A percentile compares a stretch with the other conserved stretches of the same genome.
Evolutionary conservation across 2,888 invertebrate species (phyloP).

Genomic region (Acronicta alni): DNA sequence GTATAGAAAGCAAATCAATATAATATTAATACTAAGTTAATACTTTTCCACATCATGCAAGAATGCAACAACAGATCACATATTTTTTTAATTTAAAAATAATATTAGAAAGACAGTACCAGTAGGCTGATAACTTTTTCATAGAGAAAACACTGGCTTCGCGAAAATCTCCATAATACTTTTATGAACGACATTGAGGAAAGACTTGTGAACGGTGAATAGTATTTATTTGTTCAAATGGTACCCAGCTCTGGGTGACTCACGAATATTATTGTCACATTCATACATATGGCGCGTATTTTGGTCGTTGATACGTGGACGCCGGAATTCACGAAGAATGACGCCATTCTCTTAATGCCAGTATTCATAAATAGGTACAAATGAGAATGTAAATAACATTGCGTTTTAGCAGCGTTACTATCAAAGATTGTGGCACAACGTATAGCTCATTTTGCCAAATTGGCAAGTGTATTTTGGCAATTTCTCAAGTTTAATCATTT

Average conservation of each 20-base stretch:
- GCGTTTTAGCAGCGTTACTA: conserved; percentile 26
- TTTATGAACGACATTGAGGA: conserved; percentile 70
- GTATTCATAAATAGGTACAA: conserved; percentile 53
- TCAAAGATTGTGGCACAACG: conserved; percentile 14
- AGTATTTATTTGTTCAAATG: conserved; percentile 87
- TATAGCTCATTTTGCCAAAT: conserved; percentile 2
- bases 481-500: conserved; percentile 3
- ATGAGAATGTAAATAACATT: conserved; percentile 43
- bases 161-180: conserved; percentile 29
- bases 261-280: conserved; percentile 85
- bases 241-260: conserved; percentile 73
- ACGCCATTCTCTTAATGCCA: conserved; percentile 81
- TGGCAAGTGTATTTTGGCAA: conserved; percentile 2
- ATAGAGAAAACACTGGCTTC: not conserved
- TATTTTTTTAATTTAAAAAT: too few species aligned
- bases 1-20: too few species aligned
- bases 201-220: conserved; percentile 75
- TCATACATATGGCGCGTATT: conserved; percentile 80
- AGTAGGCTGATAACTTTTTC: not conserved
- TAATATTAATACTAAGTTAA: too few species aligned
- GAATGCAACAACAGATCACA: too few species aligned
- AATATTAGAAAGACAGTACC: too few species aligned
- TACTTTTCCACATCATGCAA: too few species aligned
- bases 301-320: conserved; percentile 81
- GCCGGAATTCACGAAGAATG: conserved; percentile 80